Evolutionary conservation across 2,797 vertebrate species (phyloP).

Genomic region (Vipera ursinii): DNA sequence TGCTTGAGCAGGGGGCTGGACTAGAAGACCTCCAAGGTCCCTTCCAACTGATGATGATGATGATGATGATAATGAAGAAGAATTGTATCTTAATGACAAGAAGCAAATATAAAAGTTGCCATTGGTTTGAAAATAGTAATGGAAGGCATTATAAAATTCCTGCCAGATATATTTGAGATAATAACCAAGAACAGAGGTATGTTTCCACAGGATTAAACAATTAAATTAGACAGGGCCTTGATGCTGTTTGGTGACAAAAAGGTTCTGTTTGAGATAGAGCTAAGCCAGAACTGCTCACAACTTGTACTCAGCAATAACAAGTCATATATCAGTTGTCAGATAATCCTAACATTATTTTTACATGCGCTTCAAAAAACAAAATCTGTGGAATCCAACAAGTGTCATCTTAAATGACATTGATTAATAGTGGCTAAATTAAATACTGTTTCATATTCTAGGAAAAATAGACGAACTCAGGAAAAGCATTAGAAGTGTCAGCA

Average conservation of each 20-base stretch:
- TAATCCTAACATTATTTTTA: background rate
- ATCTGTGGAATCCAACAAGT: background rate
- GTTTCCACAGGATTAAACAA: background rate
- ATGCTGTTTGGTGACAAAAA: background rate
- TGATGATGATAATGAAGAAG: rapidly evolving
- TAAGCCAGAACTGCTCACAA: background rate
- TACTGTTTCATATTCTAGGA: background rate
- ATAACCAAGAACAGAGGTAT: background rate
- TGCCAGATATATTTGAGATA: background rate
- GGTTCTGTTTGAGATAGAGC: background rate
- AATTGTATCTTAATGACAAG: background rate
- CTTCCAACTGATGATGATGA: background rate
- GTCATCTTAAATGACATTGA: background rate
- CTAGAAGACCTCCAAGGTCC: background rate
- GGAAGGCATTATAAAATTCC: background rate
- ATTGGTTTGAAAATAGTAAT: no score
- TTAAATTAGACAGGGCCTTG: background rate
- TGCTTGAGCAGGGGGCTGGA: background rate
- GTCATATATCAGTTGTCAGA: background rate
- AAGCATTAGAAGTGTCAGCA: background rate
- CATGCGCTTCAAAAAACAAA: background rate
- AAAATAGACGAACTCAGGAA: background rate
- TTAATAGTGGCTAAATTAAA: background rate
- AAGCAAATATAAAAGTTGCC: background rate
- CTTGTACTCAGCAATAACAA: background rate